Percentiles rank a stretch among this genome's conserved stretches.
Conservation (phyloP, 2,888 invertebrate genomes). For the Dynastes tityus region DNA sequence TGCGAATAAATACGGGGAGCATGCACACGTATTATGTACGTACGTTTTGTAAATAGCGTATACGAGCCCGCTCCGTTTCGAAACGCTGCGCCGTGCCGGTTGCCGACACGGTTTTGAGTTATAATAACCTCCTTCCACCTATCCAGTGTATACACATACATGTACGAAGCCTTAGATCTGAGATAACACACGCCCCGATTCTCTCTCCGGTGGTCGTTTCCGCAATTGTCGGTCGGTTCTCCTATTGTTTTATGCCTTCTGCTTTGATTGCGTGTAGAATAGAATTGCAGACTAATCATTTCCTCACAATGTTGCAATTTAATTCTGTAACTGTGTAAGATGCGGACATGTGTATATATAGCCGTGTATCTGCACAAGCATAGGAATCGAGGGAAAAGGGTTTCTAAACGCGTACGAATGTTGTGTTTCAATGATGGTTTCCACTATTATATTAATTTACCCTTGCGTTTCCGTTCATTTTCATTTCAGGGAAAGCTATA, state of each 20-base stretch:
- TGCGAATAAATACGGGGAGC: not conserved
- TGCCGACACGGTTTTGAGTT: constrained; percentile 14
- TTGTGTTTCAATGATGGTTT: not conserved
- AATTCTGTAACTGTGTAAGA: constrained; percentile 27
- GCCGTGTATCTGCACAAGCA: not conserved
- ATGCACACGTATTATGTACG: not conserved
- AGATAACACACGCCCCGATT: constrained; percentile 48
- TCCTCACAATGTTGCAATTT: constrained; percentile 47
- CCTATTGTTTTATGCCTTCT: constrained; percentile 49
- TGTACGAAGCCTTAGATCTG: constrained; percentile 41
- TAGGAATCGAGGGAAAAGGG: not conserved
- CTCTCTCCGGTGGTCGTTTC: constrained; percentile 25
- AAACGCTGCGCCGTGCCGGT: too few species aligned
- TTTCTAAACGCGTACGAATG: not conserved
- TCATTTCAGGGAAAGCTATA: not conserved
- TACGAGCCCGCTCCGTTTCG: too few species aligned
- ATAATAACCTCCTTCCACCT: constrained; percentile 17
- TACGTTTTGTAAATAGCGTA: too few species aligned
- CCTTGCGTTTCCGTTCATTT: not conserved
- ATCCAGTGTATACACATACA: not conserved
- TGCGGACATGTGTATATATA: not conserved
- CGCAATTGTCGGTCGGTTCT: constrained; percentile 46
- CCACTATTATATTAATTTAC: not conserved
- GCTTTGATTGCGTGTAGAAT: constrained; percentile 50
- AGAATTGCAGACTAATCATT: constrained; percentile 53